Percentiles rank a stretch among this genome's conserved stretches.
phyloP scores from a whole-genome alignment of 2,797 vertebrate species.

The Pseudochromis fuscus region DNA sequence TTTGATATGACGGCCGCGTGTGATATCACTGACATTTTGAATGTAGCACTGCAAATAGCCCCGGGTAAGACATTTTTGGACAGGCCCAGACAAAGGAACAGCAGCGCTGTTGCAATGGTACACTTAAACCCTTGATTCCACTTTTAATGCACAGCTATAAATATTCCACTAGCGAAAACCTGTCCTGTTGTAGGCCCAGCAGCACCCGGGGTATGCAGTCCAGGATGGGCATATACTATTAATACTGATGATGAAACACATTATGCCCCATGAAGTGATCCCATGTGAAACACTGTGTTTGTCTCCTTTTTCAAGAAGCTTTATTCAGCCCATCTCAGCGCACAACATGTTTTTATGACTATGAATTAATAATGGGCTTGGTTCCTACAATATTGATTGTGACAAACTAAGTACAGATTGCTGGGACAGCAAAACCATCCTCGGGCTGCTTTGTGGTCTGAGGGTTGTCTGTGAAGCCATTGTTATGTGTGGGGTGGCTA shows the following conservation, averaged over 20 bases:
- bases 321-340: slow-evolving; percentile 41
- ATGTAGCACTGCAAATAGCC: slow-evolving; percentile 78
- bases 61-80: slow-evolving; percentile 85
- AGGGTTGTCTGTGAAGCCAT: slow-evolving; percentile 61
- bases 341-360: slow-evolving; percentile 64
- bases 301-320: slow-evolving; percentile 67
- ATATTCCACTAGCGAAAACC: slow-evolving; percentile 86
- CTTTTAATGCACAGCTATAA: slow-evolving; percentile 88
- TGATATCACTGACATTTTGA: slow-evolving; percentile 73
- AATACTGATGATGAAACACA: slow-evolving; percentile 78
- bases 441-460: slow-evolving; percentile 59
- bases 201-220: slow-evolving; percentile 73
- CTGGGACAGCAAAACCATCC: slow-evolving; percentile 62
- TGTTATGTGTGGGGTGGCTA: slow-evolving; percentile 62
- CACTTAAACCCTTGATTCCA: slow-evolving; percentile 86
- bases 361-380: slow-evolving; percentile 79
- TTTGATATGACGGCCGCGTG: slow-evolving; percentile 69
- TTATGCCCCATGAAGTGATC: slow-evolving; percentile 66
- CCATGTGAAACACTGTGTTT: slow-evolving; percentile 66
- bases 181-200: slow-evolving; percentile 76
- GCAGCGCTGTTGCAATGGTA: slow-evolving; percentile 82
- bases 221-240: slow-evolving; percentile 76
- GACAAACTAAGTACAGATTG: slow-evolving; percentile 77
- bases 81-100: slow-evolving; percentile 86
- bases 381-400: slow-evolving; percentile 81